These are phyloP conservation scores for Andrena praecox DNA, from an alignment of 2,888 invertebrate species.

Conservation along the genomic window DNA sequence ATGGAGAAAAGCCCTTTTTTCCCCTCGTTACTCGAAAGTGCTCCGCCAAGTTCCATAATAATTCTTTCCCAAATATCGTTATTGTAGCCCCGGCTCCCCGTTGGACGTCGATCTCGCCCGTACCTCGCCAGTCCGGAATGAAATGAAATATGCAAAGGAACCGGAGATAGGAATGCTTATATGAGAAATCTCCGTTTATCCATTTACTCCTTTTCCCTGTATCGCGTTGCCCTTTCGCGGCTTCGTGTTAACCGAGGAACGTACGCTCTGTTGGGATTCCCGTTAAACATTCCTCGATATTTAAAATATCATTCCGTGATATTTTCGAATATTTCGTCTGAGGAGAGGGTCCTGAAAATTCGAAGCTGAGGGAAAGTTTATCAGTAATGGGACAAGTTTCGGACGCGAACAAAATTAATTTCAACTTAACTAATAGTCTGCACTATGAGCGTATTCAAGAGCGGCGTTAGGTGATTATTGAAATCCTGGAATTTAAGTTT, in stretches of 20 bases:
- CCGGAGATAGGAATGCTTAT: constrained; percentile 28
- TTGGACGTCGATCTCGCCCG: constrained; percentile 62
- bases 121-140: constrained; percentile 26
- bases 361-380: neutral
- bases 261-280: neutral
- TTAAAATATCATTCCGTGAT: no score
- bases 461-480: neutral
- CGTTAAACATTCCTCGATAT: neutral
- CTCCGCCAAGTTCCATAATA: constrained; percentile 75
- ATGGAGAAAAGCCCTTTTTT: constrained; percentile 73
- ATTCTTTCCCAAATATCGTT: constrained; percentile 77
- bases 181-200: constrained; percentile 26
- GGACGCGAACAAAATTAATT: neutral
- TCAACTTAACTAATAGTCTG: neutral
- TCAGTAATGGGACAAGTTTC: neutral
- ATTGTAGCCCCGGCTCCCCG: constrained; percentile 67
- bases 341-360: neutral
- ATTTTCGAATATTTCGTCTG: no score
- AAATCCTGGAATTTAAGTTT: neutral
- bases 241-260: neutral
- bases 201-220: neutral
- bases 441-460: neutral
- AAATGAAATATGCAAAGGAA: constrained; percentile 51
- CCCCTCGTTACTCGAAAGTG: constrained; percentile 73
- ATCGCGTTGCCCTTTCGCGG: neutral